Evolutionary conservation across 2,113 vertebrate genomes (phyloP), one percentile per base, ranked within the genome.

Genomic region (Petaurus breviceps): DNA sequence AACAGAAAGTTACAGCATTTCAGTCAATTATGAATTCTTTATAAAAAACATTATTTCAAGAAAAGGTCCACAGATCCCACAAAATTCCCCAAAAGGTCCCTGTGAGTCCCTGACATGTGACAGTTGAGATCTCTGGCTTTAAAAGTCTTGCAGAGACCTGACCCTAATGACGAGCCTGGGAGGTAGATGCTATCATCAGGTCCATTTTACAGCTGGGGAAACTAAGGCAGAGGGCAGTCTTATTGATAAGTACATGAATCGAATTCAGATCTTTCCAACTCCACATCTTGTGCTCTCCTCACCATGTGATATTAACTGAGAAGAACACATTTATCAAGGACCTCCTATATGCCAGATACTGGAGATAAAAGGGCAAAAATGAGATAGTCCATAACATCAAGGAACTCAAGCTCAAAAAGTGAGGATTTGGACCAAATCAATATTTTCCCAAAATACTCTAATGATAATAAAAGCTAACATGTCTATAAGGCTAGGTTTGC

Each of bases 41-140:
- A 5, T n/a, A n/a, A 77, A 77, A 77, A 7, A 19, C 37, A 22
- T 84, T 84, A 23, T 23, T 84, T 84, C 31, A 68, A 77, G 16
- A 84, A 43, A 37, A 5, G 68, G 37, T 22, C 61, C 8, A 16
- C 0, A 7, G 37, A 19, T n/a, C 68, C 43, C 68, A 77, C 16
- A 43, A 84, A 0, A 8, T 22, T 84, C 16, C 16, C 37, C 1
- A 6, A 84, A 84, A 84, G 19, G n/a, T 43, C n/a, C 68, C 22
- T 2, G 7, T 2, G 1, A 8, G n/a, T 43, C n/a, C 68, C 22
- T 2, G 7, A 8, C 6, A 8, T n/a, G 8, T n/a, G 31, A 37
- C n/a, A 19, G 61, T 19, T 77, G 61, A 77, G 61, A 77, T 43
- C 16, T 43, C 37, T 5, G 7, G 68, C 37, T 84, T 43, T 43